A percentile compares a stretch with the other conserved stretches of the same genome.
Conservation (phyloP, 2,797 vertebrate species). For the Sternotherus odoratus region DNA sequence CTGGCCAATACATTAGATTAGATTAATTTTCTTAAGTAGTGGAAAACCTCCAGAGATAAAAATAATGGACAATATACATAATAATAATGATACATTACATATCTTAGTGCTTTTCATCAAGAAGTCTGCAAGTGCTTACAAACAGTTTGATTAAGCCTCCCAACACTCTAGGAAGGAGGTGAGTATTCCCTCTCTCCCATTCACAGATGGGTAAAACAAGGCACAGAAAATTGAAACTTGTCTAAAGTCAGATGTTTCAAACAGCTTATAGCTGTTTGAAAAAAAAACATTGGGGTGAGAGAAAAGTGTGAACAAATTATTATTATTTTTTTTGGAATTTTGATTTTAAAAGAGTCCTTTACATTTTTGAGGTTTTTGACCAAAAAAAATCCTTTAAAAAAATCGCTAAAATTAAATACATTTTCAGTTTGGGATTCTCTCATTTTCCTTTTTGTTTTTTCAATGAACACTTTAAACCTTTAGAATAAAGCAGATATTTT, state of each 20-base stretch:
- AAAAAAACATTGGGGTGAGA: not conserved
- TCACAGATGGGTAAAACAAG: slow-evolving; percentile 6
- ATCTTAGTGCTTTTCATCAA: not conserved
- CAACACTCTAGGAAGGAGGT: not conserved
- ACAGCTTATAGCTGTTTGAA: not conserved
- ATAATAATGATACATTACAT: slow-evolving; percentile 29
- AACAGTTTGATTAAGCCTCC: slow-evolving; percentile 41
- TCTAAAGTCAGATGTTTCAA: not conserved
- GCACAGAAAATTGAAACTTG: not conserved
- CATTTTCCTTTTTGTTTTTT: not conserved
- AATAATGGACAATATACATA: slow-evolving; percentile 53
- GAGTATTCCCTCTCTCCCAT: slow-evolving; percentile 2
- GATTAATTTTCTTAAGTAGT: slow-evolving; percentile 51
- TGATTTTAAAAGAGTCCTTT: not conserved
- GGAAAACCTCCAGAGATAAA: slow-evolving; percentile 62
- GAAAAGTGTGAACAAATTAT: not conserved
- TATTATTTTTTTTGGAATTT: not conserved
- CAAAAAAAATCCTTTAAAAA: not conserved
- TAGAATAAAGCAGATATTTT: not conserved
- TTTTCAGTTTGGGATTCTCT: not conserved
- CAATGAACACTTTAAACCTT: not conserved
- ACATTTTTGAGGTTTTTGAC: not conserved
- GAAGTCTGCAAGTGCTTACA: slow-evolving; percentile 24
- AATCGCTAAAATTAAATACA: not conserved
- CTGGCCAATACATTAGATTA: slow-evolving; percentile 56